phyloP scores from a whole-genome alignment of 2,888 invertebrate genomes.

The Microplitis manilae region DNA sequence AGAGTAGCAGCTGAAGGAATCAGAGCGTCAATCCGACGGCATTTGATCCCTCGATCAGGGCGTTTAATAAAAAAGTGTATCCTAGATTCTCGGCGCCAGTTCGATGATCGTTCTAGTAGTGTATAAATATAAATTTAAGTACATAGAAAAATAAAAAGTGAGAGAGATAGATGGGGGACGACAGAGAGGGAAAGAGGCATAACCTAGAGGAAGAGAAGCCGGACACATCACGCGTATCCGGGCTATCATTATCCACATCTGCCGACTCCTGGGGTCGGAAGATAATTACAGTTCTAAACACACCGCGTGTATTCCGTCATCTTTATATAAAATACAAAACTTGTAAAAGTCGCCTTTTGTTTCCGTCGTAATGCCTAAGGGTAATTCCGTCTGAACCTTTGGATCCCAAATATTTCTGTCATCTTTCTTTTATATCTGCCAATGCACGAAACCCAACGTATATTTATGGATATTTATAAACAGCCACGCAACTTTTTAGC shows the following conservation, averaged over 20 bases:
- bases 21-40: constrained; percentile 28
- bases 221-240: constrained; percentile 63
- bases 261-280: constrained; percentile 55
- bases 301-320: constrained; percentile 58
- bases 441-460: no score
- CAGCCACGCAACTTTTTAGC: constrained; percentile 22
- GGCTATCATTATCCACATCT: constrained; percentile 69
- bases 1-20: constrained; percentile 34
- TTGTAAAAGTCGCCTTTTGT: constrained; percentile 52
- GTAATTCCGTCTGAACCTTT: constrained; percentile 22
- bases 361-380: constrained; percentile 50
- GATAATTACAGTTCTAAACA: constrained; percentile 55
- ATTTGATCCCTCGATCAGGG: constrained; percentile 22
- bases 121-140: constrained; percentile 18
- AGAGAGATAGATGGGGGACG: background rate
- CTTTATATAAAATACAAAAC: constrained; percentile 52
- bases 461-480: constrained; percentile 26
- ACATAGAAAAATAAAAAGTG: background rate
- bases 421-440: constrained; percentile 24
- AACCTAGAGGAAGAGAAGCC: constrained; percentile 48
- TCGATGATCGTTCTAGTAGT: background rate
- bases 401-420: constrained; percentile 29
- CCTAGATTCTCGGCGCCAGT: constrained; percentile 48
- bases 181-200: constrained; percentile 35
- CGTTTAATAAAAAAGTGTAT: constrained; percentile 39